Percentiles rank a stretch among this genome's conserved stretches.
Evolutionary conservation across 2,888 invertebrate species (phyloP).

Genomic region (Thymelicus sylvestris): DNA sequence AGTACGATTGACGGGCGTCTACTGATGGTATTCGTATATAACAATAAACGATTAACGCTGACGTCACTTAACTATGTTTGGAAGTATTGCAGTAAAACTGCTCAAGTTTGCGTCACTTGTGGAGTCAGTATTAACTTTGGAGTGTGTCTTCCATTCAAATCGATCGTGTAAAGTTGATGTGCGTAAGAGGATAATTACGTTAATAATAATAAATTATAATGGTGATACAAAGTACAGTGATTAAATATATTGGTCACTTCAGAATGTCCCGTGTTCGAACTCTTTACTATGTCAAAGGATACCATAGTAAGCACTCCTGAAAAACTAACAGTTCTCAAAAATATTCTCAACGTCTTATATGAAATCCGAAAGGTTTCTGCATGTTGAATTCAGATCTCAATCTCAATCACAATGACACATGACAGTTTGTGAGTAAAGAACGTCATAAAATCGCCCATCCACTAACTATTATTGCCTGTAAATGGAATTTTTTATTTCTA

Average conservation of each 20-base stretch:
- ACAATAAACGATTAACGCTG: slow-evolving; percentile 49
- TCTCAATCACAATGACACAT: too few relatives aligned
- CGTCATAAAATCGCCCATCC: too few relatives aligned
- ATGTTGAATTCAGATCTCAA: too few relatives aligned
- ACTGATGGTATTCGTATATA: slow-evolving; percentile 23
- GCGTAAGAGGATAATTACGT: slow-evolving; percentile 25
- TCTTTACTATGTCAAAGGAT: too few relatives aligned
- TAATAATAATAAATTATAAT: neutral
- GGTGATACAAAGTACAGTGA: neutral
- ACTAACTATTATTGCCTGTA: too few relatives aligned
- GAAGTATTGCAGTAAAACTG: slow-evolving; percentile 42
- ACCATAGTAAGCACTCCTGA: too few relatives aligned
- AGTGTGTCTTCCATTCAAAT: slow-evolving; percentile 29
- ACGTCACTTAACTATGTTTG: slow-evolving; percentile 49
- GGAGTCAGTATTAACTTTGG: slow-evolving; percentile 1
- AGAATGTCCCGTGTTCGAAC: too few relatives aligned
- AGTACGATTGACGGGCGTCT: slow-evolving; percentile 28
- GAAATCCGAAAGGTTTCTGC: too few relatives aligned
- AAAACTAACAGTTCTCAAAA: too few relatives aligned
- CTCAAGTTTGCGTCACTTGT: slow-evolving; percentile 31
- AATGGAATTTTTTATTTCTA: too few relatives aligned
- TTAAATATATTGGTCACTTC: neutral
- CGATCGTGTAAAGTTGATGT: slow-evolving; percentile 26
- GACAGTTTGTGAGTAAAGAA: too few relatives aligned
- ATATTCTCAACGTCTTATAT: too few relatives aligned